Percentiles rank a stretch among this genome's conserved stretches.
phyloP scores from a whole-genome alignment of 2,113 vertebrate genomes.

The Halichoeres trimaculatus region DNA sequence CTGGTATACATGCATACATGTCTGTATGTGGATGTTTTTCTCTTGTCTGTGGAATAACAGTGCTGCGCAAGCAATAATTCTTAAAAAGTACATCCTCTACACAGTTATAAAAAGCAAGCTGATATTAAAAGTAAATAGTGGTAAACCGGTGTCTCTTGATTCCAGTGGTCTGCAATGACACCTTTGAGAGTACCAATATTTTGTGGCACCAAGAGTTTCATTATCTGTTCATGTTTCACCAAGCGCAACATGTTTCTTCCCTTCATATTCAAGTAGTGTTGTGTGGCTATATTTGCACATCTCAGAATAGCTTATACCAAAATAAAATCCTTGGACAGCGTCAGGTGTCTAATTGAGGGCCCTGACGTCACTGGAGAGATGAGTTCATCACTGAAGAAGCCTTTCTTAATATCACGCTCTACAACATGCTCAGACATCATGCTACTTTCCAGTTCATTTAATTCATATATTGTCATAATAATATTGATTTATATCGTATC shows the following conservation, averaged over 20 bases:
- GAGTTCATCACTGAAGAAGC: slow-evolving; percentile 55
- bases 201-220: slow-evolving; percentile 75
- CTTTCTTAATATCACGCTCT: slow-evolving; percentile 56
- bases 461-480: slow-evolving; percentile 64
- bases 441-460: slow-evolving; percentile 76
- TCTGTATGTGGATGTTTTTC: slow-evolving; percentile 66
- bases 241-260: slow-evolving; percentile 69
- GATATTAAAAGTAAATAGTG: slow-evolving; percentile 79
- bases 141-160: slow-evolving; percentile 78
- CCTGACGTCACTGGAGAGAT: slow-evolving; percentile 59
- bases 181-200: slow-evolving; percentile 74
- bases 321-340: slow-evolving; percentile 75
- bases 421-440: slow-evolving; percentile 73
- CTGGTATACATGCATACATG: slow-evolving; percentile 77
- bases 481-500: slow-evolving; percentile 62
- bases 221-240: slow-evolving; percentile 69
- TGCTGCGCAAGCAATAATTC: slow-evolving; percentile 75
- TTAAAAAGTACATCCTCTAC: slow-evolving; percentile 75
- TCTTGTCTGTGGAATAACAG: slow-evolving; percentile 75
- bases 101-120: slow-evolving; percentile 76
- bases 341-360: slow-evolving; percentile 56
- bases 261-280: slow-evolving; percentile 85
- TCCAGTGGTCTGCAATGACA: slow-evolving; percentile 79
- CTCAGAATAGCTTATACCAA: slow-evolving; percentile 84
- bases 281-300: slow-evolving; percentile 78